Conservation (phyloP, 2,888 invertebrate species). For the Philereme vetulata region DNA sequence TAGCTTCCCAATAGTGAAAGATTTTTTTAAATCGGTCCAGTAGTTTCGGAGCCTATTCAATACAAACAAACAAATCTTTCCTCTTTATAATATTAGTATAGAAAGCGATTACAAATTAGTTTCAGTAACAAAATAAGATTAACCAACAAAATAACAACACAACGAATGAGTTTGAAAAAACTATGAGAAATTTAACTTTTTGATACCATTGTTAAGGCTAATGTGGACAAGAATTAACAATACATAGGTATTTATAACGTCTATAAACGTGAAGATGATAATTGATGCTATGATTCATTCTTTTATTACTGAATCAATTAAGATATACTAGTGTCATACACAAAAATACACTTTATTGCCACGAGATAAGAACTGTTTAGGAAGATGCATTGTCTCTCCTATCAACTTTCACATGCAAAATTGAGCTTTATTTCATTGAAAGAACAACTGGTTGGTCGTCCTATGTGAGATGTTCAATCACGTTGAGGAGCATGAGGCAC, state of each 20-base stretch:
- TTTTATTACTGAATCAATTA: slow-evolving; percentile 11
- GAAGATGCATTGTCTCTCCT: not conserved
- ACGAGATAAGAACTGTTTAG: slow-evolving; percentile 3
- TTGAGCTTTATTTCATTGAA: slow-evolving; percentile 8
- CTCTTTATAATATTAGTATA: too few species aligned
- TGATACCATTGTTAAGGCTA: too few species aligned
- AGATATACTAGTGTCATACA: not conserved
- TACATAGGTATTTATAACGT: not conserved
- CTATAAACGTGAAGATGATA: slow-evolving; percentile 9
- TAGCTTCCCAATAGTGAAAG: too few species aligned
- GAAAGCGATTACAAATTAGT: too few species aligned
- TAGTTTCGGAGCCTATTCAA: too few species aligned
- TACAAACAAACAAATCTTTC: too few species aligned
- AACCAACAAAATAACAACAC: too few species aligned
- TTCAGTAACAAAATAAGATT: too few species aligned
- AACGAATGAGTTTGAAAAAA: too few species aligned
- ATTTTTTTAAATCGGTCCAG: too few species aligned
- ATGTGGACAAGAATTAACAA: too few species aligned
- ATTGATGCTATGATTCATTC: slow-evolving; percentile 11
- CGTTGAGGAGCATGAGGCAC: slow-evolving; percentile 16
- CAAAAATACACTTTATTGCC: slow-evolving; percentile 6
- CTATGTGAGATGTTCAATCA: slow-evolving; percentile 9
- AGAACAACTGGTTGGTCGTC: not conserved
- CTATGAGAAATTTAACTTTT: too few species aligned
- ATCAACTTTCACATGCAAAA: slow-evolving; percentile 13